Conservation (phyloP, 2,888 invertebrate species). For the Apamea monoglypha region DNA sequence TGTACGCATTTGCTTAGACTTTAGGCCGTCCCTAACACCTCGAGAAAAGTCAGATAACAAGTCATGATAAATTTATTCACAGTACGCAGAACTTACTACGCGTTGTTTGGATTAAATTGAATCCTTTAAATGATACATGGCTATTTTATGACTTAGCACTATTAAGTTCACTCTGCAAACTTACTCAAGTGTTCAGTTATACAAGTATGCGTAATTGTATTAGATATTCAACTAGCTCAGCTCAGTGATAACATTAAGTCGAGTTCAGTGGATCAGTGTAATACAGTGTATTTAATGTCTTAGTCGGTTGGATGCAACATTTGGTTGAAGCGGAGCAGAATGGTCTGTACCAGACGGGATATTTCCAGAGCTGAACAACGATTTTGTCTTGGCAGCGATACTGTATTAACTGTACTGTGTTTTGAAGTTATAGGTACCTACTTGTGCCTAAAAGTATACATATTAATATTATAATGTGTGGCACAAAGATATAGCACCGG, state of each 20-base stretch:
- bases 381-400: neutral
- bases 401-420: neutral
- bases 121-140: conserved; percentile 11
- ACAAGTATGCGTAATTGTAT: conserved; percentile 28
- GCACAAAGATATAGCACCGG: neutral
- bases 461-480: neutral
- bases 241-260: conserved; percentile 29
- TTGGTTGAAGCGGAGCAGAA: neutral
- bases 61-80: neutral
- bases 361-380: neutral
- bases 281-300: conserved; percentile 32
- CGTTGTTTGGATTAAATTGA: neutral
- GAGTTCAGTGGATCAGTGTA: conserved; percentile 35
- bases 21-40: too few species aligned
- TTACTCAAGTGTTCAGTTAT: conserved; percentile 17
- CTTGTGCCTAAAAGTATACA: neutral
- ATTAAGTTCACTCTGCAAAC: conserved; percentile 15
- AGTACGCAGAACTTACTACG: neutral
- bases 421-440: neutral
- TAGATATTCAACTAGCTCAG: conserved; percentile 22
- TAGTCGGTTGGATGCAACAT: conserved; percentile 16
- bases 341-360: neutral
- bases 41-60: neutral
- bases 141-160: conserved; percentile 25
- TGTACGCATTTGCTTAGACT: neutral